Evolutionary conservation across 2,888 invertebrate species (phyloP), one percentile per base, ranked within the genome.

Genomic region (Chaetoderma sp.): DNA sequence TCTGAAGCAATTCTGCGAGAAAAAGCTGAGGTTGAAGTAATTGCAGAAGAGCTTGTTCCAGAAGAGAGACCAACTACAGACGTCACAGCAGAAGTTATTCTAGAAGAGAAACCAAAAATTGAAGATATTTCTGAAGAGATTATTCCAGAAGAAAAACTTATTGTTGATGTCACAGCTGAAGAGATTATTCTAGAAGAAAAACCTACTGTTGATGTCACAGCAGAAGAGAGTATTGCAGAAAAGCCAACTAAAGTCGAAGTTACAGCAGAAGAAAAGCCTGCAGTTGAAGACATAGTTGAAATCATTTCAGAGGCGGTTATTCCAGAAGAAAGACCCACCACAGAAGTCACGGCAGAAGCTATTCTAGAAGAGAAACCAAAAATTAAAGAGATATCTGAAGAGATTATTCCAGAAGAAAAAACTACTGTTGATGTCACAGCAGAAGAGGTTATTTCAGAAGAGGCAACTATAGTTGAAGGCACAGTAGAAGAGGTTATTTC

Each of bases 161-260:
- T 18, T 8, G 27, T 18, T 10, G 25, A 54, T 27, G 28, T 8
- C 10, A 54, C 13, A 16, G 42, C 44, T 13, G 21, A 50, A 56
- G 49, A 55, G 21, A 56, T 39, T 16, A 25, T 54, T 5, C 8
- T 65, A 2, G 58, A 55, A 47, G 30, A 44, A 52, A 50, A 60
- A 32, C 23, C 47, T 25, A 47, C 55, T 23, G n/a, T 30, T n/a
- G 70, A 71, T 44, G 64, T 63, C 13, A 63, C 66, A 49, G 66
- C 52, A 45, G 60, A 65, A 4, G 70, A 68, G 45, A 70, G 69
- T 18, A 50, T 61, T 70, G 45, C 57, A 71, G 73, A 68, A 68
- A 71, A n/a, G 16, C 28, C 39, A 44, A 13, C 54, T 32, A 54
- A 64, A 42, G 42, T 42, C 16, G n/a, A 28, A 47, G 55, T 55